These are phyloP conservation scores for Stegostoma tigrinum DNA, from an alignment of 2,113 vertebrate species.

Conservation along the genomic window DNA sequence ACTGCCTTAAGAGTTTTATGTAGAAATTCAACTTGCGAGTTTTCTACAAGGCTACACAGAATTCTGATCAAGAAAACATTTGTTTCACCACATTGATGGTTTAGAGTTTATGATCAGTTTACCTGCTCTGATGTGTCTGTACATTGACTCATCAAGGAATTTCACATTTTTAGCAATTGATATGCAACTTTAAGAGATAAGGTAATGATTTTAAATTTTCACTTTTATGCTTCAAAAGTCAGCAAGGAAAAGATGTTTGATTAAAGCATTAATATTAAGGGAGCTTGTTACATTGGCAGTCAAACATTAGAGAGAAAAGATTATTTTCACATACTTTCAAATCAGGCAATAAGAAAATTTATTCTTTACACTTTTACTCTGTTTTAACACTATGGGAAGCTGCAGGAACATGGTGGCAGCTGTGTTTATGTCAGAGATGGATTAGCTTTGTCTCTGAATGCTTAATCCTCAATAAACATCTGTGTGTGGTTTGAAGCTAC, in stretches of 20 bases:
- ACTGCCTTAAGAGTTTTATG: not conserved
- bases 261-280: not conserved
- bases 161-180: not conserved
- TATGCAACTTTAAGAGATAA: not conserved
- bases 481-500: conserved; percentile 2
- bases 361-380: conserved; percentile 8
- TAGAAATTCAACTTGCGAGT: not conserved
- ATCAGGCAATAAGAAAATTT: not conserved
- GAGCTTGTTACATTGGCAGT: not conserved
- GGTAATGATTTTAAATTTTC: not conserved
- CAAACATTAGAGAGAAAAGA: not conserved
- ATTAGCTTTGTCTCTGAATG: conserved; percentile 31
- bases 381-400: not conserved
- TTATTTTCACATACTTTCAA: not conserved
- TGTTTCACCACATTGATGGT: not conserved
- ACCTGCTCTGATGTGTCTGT: not conserved
- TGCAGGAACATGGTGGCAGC: conserved; percentile 9
- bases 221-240: not conserved
- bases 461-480: conserved; percentile 31
- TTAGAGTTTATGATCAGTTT: not conserved
- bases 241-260: not conserved
- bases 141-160: not conserved
- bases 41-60: not conserved
- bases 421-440: conserved; percentile 37
- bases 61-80: not conserved